These are phyloP conservation scores for Drosophila algonquin DNA, from an alignment of 2,888 invertebrate genomes.

Conservation along the genomic window DNA sequence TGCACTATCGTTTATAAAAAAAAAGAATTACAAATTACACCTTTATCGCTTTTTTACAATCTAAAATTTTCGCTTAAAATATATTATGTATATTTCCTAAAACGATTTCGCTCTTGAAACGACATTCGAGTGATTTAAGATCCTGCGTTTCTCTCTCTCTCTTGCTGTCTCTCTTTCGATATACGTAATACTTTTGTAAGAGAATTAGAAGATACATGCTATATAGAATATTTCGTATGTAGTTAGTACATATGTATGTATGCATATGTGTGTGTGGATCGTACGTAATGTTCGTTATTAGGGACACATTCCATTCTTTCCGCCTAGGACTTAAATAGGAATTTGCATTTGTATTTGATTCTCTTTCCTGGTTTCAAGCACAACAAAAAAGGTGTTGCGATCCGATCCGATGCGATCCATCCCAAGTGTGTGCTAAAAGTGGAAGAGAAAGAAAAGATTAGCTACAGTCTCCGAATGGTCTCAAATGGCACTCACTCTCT, in stretches of 20 bases:
- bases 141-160: constrained; percentile 24
- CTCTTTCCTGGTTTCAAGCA: constrained; percentile 3
- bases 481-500: neutral
- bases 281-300: constrained; percentile 27
- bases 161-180: constrained; percentile 24
- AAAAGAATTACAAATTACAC: constrained; percentile 25
- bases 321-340: constrained; percentile 65
- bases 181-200: constrained; percentile 65
- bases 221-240: neutral
- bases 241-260: constrained; percentile 6
- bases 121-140: neutral
- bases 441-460: constrained; percentile 3
- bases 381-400: constrained; percentile 6
- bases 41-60: constrained; percentile 40
- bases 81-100: constrained; percentile 43
- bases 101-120: neutral
- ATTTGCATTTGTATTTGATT: constrained; percentile 39
- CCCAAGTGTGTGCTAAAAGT: neutral
- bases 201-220: constrained; percentile 51
- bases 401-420: constrained; percentile 2
- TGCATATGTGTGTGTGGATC: neutral
- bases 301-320: constrained; percentile 7
- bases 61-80: constrained; percentile 56
- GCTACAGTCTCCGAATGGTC: neutral
- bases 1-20: constrained; percentile 43